phyloP scores from a whole-genome alignment of 2,888 invertebrate species.

The Pyrocoelia pectoralis region DNA sequence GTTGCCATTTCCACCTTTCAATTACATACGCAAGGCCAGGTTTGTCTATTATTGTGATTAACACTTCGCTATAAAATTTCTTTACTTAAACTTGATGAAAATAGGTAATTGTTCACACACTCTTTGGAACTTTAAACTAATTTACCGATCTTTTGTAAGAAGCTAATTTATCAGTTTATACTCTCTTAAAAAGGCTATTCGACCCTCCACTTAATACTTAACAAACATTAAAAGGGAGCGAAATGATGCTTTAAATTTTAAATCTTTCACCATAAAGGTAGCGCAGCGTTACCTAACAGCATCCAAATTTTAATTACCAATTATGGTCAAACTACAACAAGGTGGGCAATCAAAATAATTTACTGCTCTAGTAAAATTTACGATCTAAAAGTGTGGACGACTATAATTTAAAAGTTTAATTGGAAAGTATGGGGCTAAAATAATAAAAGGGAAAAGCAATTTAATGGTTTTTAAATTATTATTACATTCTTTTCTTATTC shows the following conservation, averaged over 20 bases:
- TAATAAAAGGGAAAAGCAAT: conserved; percentile 16
- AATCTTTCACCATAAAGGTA: conserved; percentile 40
- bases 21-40: too few relatives aligned
- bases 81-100: too few relatives aligned
- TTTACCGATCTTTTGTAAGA: neutral
- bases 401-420: conserved; percentile 14
- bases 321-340: conserved; percentile 38
- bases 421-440: conserved; percentile 5
- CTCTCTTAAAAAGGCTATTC: neutral
- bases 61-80: too few relatives aligned
- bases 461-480: conserved; percentile 9
- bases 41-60: too few relatives aligned
- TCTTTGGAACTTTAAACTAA: neutral
- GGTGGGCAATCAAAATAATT: conserved; percentile 29
- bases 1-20: conserved; percentile 11
- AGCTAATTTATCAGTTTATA: neutral
- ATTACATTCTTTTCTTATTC: neutral
- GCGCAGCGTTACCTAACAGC: conserved; percentile 36
- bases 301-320: conserved; percentile 39
- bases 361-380: conserved; percentile 15
- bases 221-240: conserved; percentile 3
- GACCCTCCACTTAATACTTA: neutral
- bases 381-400: conserved; percentile 15
- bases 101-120: neutral
- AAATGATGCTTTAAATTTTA: conserved; percentile 34